phyloP scores from a whole-genome alignment of 1,140 invertebrate genomes.

The Drosophila quadrilineata region DNA sequence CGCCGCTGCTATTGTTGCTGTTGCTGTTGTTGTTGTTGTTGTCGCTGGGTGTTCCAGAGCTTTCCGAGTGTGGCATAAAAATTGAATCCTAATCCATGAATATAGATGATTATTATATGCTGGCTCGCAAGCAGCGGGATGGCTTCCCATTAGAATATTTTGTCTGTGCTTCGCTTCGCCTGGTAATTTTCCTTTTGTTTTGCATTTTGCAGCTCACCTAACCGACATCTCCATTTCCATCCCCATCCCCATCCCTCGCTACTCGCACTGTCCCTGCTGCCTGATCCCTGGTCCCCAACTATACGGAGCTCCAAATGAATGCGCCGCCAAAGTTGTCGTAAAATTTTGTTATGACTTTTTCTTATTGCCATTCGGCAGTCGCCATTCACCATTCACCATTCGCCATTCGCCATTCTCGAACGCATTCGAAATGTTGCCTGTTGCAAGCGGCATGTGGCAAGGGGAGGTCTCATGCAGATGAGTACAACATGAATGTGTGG shows the following conservation, averaged over 20 bases:
- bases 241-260: not conserved
- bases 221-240: conserved; percentile 10
- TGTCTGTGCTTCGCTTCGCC: conserved; percentile 17
- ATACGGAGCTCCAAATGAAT: conserved; percentile 51
- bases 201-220: conserved; percentile 65
- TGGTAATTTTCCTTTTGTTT: conserved; percentile 73
- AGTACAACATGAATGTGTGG: not conserved
- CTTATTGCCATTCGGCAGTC: conserved; percentile 60
- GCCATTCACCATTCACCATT: conserved; percentile 15
- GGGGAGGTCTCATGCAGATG: not conserved
- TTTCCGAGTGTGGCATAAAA: conserved; percentile 71
- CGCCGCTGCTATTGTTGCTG: conserved; percentile 15
- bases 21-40: conserved; percentile 22
- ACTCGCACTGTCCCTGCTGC: not conserved
- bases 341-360: conserved; percentile 80
- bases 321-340: conserved; percentile 75
- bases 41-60: conserved; percentile 21
- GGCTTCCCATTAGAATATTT: conserved; percentile 68
- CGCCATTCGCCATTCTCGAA: conserved; percentile 36
- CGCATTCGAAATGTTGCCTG: conserved; percentile 56
- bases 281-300: conserved; percentile 10
- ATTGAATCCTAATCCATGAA: conserved; percentile 82
- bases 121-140: conserved; percentile 52
- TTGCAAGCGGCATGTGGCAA: conserved; percentile 5
- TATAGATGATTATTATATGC: conserved; percentile 81